Conservation (phyloP, 2,797 vertebrate species). For the Uromys caudimaculatus region DNA sequence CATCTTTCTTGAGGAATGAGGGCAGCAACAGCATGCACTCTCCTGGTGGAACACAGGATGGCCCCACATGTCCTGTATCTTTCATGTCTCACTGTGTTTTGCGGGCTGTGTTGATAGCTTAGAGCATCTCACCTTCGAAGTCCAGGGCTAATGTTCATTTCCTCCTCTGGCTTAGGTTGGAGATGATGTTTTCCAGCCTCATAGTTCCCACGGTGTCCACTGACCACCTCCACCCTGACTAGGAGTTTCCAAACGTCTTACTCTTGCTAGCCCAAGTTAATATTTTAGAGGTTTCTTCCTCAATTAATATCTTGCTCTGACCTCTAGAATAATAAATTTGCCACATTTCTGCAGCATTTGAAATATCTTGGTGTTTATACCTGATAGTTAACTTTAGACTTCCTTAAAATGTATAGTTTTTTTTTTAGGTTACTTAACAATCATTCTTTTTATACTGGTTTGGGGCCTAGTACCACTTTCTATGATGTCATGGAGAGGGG, state of each 20-base stretch:
- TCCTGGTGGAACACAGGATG: not conserved
- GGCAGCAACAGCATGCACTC: not conserved
- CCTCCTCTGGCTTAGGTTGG: constrained; percentile 18
- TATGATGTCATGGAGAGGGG: constrained; percentile 36
- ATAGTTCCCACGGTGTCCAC: not conserved
- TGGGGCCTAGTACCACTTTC: not conserved
- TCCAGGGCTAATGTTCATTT: constrained; percentile 55
- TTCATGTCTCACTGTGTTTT: not conserved
- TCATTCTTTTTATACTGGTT: constrained; percentile 27
- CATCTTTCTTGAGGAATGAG: constrained; percentile 28
- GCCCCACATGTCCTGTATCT: not conserved
- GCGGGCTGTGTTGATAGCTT: not conserved
- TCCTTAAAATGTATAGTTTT: not conserved
- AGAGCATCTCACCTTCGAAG: constrained; percentile 4
- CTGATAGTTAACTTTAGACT: constrained; percentile 28
- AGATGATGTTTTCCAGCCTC: not conserved
- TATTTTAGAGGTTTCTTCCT: constrained; percentile 47
- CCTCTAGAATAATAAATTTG: constrained; percentile 43
- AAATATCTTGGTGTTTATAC: constrained; percentile 13
- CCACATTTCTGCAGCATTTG: constrained; percentile 10
- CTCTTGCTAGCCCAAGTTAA: not conserved
- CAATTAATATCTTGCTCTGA: constrained; percentile 26
- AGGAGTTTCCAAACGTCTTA: not conserved
- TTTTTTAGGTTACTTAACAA: constrained; percentile 50
- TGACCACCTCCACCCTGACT: constrained; percentile 5